Conservation (phyloP, 1,140 invertebrate genomes). For the Aphelinus certus region DNA sequence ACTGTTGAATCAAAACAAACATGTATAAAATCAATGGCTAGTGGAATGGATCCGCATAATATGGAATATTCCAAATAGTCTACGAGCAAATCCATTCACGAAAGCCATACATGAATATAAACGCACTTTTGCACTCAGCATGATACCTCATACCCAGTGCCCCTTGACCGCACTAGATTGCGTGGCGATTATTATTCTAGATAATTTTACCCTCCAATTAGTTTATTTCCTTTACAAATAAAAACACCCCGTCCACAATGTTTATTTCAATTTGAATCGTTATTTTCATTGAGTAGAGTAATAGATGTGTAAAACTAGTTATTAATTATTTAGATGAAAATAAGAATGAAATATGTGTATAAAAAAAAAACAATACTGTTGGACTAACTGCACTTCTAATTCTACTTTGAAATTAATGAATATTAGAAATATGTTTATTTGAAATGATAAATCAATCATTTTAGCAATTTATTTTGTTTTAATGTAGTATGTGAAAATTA, state of each 20-base stretch:
- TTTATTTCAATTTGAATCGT: background rate
- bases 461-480: constrained; percentile 25
- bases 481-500: constrained; percentile 6
- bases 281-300: constrained; percentile 25
- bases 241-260: too few relatives aligned
- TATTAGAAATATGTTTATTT: constrained; percentile 6
- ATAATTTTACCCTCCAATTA: constrained; percentile 15
- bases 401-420: constrained; percentile 32
- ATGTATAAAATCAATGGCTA: background rate
- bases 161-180: constrained; percentile 8
- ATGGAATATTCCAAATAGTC: constrained; percentile 3
- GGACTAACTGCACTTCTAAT: constrained; percentile 34
- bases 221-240: background rate
- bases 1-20: constrained; percentile 18
- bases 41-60: constrained; percentile 14
- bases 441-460: background rate
- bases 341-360: constrained; percentile 18
- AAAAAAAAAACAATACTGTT: constrained; percentile 18
- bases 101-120: constrained; percentile 9
- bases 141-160: constrained; percentile 11
- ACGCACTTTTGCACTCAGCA: constrained; percentile 33
- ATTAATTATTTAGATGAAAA: constrained; percentile 24
- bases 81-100: constrained; percentile 22
- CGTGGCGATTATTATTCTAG: constrained; percentile 4
- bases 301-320: constrained; percentile 22